Conservation (phyloP, 2,888 invertebrate species). For the Beris morrisii region DNA sequence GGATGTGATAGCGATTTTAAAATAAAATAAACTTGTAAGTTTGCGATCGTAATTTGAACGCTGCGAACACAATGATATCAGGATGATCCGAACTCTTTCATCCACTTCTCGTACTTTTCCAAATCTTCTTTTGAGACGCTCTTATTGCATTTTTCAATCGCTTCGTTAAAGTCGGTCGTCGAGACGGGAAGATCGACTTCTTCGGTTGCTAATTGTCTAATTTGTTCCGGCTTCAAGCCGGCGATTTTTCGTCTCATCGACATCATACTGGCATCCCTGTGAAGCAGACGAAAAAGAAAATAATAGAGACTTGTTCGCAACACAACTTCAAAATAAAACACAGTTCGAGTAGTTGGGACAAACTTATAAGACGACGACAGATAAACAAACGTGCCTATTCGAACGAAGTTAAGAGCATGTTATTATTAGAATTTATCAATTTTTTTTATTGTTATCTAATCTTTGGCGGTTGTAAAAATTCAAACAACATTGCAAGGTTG, state of each 20-base stretch:
- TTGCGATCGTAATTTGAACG: slow-evolving; percentile 9
- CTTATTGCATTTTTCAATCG: slow-evolving; percentile 93
- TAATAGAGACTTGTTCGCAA: not conserved
- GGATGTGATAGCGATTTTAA: slow-evolving; percentile 4
- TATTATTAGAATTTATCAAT: not conserved
- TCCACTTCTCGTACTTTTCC: slow-evolving; percentile 95
- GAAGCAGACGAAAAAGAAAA: slow-evolving; percentile 39
- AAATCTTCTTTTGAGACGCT: slow-evolving; percentile 93
- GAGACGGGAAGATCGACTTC: slow-evolving; percentile 94
- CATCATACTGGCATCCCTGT: slow-evolving; percentile 98
- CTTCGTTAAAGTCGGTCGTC: slow-evolving; percentile 87
- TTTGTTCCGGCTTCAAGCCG: slow-evolving; percentile 91
- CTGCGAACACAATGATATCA: slow-evolving; percentile 46
- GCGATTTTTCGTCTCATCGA: slow-evolving; percentile 94
- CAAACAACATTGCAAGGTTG: slow-evolving; percentile 22
- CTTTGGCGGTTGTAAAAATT: not conserved
- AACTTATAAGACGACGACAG: not conserved
- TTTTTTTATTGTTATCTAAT: no score
- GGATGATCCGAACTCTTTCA: slow-evolving; percentile 85
- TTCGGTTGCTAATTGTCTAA: slow-evolving; percentile 89
- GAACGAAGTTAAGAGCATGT: not conserved
- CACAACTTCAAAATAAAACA: not conserved
- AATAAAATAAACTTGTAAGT: not conserved
- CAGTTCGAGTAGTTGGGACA: not conserved
- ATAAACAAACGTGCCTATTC: no score